Evolutionary conservation across 2,113 vertebrate genomes (phyloP).

Genomic region (Andinoacara biseriatus): DNA sequence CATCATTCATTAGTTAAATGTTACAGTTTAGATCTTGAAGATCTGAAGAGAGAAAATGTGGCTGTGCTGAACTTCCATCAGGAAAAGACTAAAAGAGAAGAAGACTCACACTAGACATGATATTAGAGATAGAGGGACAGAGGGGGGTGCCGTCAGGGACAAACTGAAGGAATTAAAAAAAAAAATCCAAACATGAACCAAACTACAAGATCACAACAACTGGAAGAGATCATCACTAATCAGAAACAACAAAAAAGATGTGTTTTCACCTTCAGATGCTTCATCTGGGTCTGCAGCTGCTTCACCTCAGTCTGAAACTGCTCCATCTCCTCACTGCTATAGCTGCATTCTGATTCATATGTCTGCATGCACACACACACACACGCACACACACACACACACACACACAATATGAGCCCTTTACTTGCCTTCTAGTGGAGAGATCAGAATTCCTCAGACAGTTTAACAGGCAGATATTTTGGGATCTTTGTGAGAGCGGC

Average conservation of each 20-base stretch:
- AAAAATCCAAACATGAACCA: neutral
- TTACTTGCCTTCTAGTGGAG: neutral
- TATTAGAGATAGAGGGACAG: neutral
- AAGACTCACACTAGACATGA: neutral
- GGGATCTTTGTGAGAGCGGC: conserved; percentile 25
- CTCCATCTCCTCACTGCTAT: conserved; percentile 85
- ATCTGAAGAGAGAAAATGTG: too few species aligned
- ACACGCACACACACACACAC: neutral
- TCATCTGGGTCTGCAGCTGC: conserved; percentile 85
- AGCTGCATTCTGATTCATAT: conserved; percentile 82
- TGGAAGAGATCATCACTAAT: neutral
- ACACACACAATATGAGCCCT: neutral
- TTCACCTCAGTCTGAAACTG: conserved; percentile 85
- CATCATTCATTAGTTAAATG: too few species aligned
- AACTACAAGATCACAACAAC: neutral
- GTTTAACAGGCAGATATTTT: neutral
- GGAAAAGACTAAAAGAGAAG: neutral
- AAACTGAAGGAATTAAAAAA: neutral
- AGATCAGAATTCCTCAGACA: neutral
- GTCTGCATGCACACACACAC: conserved; percentile 69
- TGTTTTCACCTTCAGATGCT: conserved; percentile 83
- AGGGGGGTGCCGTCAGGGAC: neutral
- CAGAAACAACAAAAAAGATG: neutral
- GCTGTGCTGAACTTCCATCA: neutral
- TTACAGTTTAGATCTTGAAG: too few species aligned